phyloP scores from a whole-genome alignment of 2,797 vertebrate species.

The Melanotaenia nigrans region DNA sequence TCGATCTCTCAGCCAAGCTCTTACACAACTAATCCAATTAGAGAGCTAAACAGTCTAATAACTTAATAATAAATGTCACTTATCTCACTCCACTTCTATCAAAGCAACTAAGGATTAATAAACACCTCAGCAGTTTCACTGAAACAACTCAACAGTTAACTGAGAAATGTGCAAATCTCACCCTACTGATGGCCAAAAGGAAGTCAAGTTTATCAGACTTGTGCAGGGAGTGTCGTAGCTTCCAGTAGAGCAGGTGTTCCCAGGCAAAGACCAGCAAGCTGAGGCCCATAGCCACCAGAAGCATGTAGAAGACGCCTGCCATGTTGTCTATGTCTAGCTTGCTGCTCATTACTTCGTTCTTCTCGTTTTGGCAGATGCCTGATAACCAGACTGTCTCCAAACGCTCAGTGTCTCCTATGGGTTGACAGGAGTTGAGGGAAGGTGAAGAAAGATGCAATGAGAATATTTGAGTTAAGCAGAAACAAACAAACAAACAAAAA shows the following conservation, averaged over 20 bases:
- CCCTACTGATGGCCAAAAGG: conserved; percentile 95
- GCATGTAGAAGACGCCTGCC: conserved; percentile 99
- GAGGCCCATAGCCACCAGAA: conserved; percentile 98
- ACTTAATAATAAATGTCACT: conserved; percentile 38
- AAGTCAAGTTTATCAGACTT: conserved; percentile 90
- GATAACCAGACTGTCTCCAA: conserved; percentile 98
- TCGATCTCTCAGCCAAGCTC: conserved; percentile 36
- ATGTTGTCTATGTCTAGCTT: conserved; percentile 99
- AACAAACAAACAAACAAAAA: too few species aligned
- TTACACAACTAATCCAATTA: conserved; percentile 41
- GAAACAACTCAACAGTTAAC: not conserved
- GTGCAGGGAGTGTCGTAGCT: conserved; percentile 89
- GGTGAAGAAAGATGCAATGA: not conserved
- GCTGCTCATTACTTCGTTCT: conserved; percentile 98
- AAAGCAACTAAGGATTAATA: conserved; percentile 14
- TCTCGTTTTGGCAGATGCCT: conserved; percentile 98
- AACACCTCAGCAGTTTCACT: conserved; percentile 3
- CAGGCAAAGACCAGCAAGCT: conserved; percentile 97
- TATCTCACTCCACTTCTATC: conserved; percentile 18
- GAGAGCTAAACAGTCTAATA: conserved; percentile 37
- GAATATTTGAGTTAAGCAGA: not conserved
- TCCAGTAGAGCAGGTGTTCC: conserved; percentile 98
- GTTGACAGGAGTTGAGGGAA: not conserved
- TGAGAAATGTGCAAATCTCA: conserved; percentile 64
- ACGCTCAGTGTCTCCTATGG: conserved; percentile 93